These are phyloP conservation scores for Mus spretus DNA, from an alignment of 2,797 vertebrate genomes.

Conservation along the genomic window DNA sequence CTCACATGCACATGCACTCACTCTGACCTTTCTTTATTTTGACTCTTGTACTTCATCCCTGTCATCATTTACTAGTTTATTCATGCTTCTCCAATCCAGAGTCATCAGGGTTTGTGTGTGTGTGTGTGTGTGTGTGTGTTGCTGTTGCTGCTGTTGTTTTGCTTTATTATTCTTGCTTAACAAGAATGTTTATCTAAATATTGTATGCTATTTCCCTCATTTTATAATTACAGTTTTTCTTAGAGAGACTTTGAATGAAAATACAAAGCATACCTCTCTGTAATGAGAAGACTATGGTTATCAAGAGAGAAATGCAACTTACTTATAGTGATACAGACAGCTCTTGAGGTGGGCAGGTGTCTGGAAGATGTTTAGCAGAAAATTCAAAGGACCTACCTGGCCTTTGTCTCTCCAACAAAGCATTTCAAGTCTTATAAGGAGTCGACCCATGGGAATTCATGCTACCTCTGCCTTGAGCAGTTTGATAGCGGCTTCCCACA, in stretches of 20 bases:
- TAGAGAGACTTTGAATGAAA: not conserved
- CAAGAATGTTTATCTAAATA: conserved; percentile 27
- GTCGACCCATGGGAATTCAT: not conserved
- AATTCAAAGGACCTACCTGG: not conserved
- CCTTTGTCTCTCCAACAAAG: not conserved
- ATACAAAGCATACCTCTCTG: not conserved
- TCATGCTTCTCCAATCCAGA: conserved; percentile 57
- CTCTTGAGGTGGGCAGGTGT: not conserved
- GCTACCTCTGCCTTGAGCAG: not conserved
- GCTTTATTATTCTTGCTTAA: not conserved
- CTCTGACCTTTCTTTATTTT: conserved; percentile 28
- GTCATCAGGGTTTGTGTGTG: conserved; percentile 32
- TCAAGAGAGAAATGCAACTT: not conserved
- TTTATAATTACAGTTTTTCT: not conserved
- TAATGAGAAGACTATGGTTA: not conserved
- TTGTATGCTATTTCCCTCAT: not conserved
- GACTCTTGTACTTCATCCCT: not conserved
- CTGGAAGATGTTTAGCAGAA: not conserved
- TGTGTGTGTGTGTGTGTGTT: not conserved
- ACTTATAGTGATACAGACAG: not conserved
- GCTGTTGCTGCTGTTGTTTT: not conserved
- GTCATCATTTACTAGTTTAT: conserved; percentile 30
- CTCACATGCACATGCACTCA: not conserved
- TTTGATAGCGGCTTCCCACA: not conserved
- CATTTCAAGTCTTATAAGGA: not conserved